These are phyloP conservation scores for Chionis minor DNA, from an alignment of 2,113 vertebrate genomes.

Conservation along the genomic window DNA sequence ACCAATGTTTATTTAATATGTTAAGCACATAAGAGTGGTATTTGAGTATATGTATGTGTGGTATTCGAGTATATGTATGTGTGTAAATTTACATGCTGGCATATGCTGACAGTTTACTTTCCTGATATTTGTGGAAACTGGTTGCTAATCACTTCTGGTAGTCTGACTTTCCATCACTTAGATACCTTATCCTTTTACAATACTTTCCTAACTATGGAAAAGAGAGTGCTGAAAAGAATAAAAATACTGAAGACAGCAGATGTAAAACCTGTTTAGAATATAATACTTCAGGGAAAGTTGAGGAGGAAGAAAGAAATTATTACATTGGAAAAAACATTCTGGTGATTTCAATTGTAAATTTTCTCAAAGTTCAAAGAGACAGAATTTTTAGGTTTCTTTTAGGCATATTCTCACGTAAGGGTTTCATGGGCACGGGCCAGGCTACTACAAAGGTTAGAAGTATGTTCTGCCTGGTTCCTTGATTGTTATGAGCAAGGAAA, in stretches of 20 bases:
- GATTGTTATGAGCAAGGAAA: background rate
- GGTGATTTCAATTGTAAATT: background rate
- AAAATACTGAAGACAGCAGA: background rate
- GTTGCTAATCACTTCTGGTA: background rate
- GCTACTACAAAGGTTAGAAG: background rate
- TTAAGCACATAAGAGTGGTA: background rate
- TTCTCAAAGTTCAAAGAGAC: background rate
- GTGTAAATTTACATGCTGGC: background rate
- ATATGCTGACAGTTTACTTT: background rate
- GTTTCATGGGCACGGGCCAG: background rate
- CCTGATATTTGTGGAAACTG: background rate
- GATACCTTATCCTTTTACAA: background rate
- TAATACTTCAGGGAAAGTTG: background rate
- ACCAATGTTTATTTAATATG: slow-evolving; percentile 6
- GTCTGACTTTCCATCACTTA: background rate
- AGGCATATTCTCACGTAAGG: background rate
- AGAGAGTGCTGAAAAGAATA: background rate
- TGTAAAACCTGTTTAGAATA: background rate
- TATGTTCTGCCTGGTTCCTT: background rate
- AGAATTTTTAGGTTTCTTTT: background rate
- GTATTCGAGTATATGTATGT: background rate
- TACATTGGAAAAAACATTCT: background rate
- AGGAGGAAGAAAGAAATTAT: background rate
- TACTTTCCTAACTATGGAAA: background rate
- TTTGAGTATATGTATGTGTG: background rate